Base-by-base conservation (phyloP, 2,113 vertebrate species). In the Egretta garzetta region DNA sequence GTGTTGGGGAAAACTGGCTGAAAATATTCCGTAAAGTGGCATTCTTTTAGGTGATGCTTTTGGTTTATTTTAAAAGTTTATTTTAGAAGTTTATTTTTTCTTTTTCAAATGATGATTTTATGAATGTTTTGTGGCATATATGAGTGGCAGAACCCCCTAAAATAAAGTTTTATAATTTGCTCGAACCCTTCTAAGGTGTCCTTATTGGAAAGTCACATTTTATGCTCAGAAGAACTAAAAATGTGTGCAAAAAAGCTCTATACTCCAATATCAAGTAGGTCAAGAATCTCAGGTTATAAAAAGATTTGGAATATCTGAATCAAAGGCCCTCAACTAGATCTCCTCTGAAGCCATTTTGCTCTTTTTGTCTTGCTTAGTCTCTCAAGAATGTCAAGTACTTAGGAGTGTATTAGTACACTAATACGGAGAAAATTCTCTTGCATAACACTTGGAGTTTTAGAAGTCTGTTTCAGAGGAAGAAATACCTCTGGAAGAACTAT, bases 231-330 rank as follows among this genome's bases (percentile, higher is more conserved):
- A 93, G 58, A 83, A 35, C 10, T 79, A 49, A 87, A 96, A 52
- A 86, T 58, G 19, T 41, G 37, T 81, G 41, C 52, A 93, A 80
- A 95, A 88, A 87, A 30, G 10, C 45, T 94, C 80, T 4, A 21
- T 80, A 81, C 45, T 89, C 53, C 76, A 76, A 45, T 74, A 81
- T 56, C 49, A 94, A 72, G 20, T 17, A 97, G 76, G 80, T 82
- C 35, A 94, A 87, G 87, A 94, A 80, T 95, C 41, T 72, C 1
- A 19, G 17, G 11, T 49, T 72, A 73, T 84, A 87, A 92, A 98
- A 95, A 87, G 76, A 76, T 60, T 62, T 59, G 33, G 33, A 92
- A 26, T 83, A 90, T 49, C 86, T 96, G 77, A 95, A 97, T 39
- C 50, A 94, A 95, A 79, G 27, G 26, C 76, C 86, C 81, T 96